Percentiles rank a stretch among this genome's conserved stretches.
phyloP scores from a whole-genome alignment of 2,888 invertebrate species.

The Cephus runcator region DNA sequence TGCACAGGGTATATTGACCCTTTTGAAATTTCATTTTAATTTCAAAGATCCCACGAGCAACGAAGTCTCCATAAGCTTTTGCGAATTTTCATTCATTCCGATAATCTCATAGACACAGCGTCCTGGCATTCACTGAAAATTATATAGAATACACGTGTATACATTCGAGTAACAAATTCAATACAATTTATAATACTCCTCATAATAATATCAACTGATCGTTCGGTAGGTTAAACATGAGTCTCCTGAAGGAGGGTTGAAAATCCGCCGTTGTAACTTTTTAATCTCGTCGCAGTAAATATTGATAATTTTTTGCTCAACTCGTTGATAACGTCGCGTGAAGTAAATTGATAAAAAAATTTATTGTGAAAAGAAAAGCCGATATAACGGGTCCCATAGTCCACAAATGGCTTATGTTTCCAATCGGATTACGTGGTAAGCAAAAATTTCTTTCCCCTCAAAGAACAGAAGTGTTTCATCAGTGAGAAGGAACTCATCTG shows the following conservation, averaged over 20 bases:
- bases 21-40: neutral
- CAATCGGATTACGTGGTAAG: neutral
- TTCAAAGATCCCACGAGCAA: neutral
- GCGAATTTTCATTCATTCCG: neutral
- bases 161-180: neutral
- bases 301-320: neutral
- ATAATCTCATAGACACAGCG: neutral
- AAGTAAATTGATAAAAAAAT: neutral
- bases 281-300: neutral
- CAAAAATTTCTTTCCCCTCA: neutral
- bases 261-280: neutral
- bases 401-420: neutral
- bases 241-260: neutral
- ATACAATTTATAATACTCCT: neutral
- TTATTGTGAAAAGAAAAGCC: neutral
- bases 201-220: neutral
- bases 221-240: neutral
- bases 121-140: neutral
- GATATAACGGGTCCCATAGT: neutral
- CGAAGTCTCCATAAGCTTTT: neutral
- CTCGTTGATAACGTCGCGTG: too few relatives aligned
- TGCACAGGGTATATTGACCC: neutral
- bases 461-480: neutral
- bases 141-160: neutral
- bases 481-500: neutral